A percentile compares a stretch with the other conserved stretches of the same genome.
phyloP scores from a whole-genome alignment of 2,113 vertebrate genomes.

The Apeltes quadracus region DNA sequence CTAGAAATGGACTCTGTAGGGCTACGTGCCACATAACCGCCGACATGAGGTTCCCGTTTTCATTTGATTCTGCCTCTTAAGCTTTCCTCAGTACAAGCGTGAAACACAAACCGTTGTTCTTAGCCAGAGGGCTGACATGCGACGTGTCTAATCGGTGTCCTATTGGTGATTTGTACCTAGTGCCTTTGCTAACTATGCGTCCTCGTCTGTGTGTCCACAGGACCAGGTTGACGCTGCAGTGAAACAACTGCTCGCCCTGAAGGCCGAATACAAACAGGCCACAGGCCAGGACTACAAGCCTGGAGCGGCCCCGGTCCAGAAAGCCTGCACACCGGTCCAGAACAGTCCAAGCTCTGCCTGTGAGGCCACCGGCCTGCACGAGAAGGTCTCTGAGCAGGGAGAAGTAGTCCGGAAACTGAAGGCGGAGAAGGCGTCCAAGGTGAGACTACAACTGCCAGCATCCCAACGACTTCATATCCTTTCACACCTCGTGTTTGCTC shows the following conservation, averaged over 20 bases:
- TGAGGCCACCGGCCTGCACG: constrained; percentile 40
- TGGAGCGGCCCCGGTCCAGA: constrained; percentile 13
- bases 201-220: constrained; percentile 69
- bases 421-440: constrained; percentile 81
- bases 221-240: constrained; percentile 91
- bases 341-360: constrained; percentile 25
- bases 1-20: not conserved
- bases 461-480: not conserved
- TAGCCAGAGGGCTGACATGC: not conserved
- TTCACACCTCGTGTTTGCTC: not conserved
- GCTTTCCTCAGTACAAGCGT: not conserved
- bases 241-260: constrained; percentile 87
- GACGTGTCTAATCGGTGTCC: not conserved
- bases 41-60: not conserved
- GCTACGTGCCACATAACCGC: not conserved
- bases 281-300: constrained; percentile 74
- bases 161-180: not conserved
- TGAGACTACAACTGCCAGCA: constrained; percentile 38
- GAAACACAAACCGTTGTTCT: not conserved
- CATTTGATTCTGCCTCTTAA: not conserved
- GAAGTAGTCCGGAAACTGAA: constrained; percentile 85
- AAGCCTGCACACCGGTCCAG: constrained; percentile 28
- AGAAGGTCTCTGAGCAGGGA: constrained; percentile 79
- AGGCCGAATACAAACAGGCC: constrained; percentile 89
- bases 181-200: not conserved